These are phyloP conservation scores for Acanthiza pusilla DNA, from an alignment of 2,797 vertebrate genomes.

Conservation along the genomic window DNA sequence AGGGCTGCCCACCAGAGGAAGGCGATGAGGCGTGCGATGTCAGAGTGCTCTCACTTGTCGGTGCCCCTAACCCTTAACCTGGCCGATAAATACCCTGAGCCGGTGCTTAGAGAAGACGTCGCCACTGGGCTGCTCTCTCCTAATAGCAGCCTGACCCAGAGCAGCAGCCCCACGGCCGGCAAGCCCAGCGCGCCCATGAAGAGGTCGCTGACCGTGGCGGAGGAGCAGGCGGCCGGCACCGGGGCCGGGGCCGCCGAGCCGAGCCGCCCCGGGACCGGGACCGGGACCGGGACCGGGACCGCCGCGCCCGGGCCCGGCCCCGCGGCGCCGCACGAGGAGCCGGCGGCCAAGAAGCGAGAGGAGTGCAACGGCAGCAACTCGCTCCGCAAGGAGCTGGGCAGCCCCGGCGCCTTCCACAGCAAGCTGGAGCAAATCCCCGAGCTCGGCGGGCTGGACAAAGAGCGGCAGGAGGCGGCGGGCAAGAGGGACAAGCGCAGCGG, in stretches of 20 bases:
- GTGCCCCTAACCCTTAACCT: slow-evolving; percentile 86
- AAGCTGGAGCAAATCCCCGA: slow-evolving; percentile 77
- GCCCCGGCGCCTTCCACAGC: slow-evolving; percentile 41
- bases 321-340: not conserved
- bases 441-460: slow-evolving; percentile 36
- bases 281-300: too few relatives aligned
- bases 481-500: not conserved
- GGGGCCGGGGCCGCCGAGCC: not conserved
- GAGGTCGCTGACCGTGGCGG: slow-evolving; percentile 85
- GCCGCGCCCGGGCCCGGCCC: not conserved
- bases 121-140: slow-evolving; percentile 66
- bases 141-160: slow-evolving; percentile 43
- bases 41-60: slow-evolving; percentile 89
- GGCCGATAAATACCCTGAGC: slow-evolving; percentile 87
- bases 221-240: slow-evolving; percentile 71
- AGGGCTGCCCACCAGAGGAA: slow-evolving; percentile 85
- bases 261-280: too few relatives aligned
- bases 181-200: slow-evolving; percentile 72
- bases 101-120: slow-evolving; percentile 58
- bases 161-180: slow-evolving; percentile 37
- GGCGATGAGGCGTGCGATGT: slow-evolving; percentile 91
- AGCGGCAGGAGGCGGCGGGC: not conserved
- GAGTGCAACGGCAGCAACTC: not conserved
- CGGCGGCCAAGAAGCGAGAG: slow-evolving; percentile 41
- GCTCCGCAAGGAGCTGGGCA: slow-evolving; percentile 36